Evolutionary conservation across 2,797 vertebrate genomes (phyloP).

Genomic region (Myoxocephalus aenaeus): DNA sequence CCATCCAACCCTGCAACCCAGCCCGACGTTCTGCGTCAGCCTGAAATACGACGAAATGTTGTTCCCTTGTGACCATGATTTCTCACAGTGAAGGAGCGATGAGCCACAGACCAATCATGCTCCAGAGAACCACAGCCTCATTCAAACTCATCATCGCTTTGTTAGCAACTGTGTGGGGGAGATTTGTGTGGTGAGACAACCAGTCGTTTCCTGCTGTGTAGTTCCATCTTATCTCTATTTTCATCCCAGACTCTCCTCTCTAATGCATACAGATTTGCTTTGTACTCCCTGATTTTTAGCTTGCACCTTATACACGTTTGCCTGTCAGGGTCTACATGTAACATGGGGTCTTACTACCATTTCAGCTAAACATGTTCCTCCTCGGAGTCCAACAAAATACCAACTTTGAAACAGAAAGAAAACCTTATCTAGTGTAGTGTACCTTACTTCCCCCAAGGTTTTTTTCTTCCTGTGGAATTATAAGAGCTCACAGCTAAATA

Average conservation of each 20-base stretch:
- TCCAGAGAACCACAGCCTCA: constrained; percentile 54
- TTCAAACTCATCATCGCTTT: constrained; percentile 71
- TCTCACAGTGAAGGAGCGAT: constrained; percentile 53
- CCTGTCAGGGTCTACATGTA: constrained; percentile 5
- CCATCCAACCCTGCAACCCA: constrained; percentile 21
- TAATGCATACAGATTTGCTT: not conserved
- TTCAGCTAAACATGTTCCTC: constrained; percentile 36
- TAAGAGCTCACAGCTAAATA: constrained; percentile 82
- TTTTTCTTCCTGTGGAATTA: constrained; percentile 59
- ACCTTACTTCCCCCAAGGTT: constrained; percentile 10
- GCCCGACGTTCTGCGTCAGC: constrained; percentile 20
- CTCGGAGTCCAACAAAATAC: constrained; percentile 37
- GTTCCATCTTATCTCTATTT: constrained; percentile 30
- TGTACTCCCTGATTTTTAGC: not conserved
- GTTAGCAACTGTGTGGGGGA: constrained; percentile 54
- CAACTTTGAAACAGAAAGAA: constrained; percentile 37
- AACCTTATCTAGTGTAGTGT: constrained; percentile 37
- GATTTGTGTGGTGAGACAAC: constrained; percentile 55
- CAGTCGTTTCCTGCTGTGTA: constrained; percentile 35
- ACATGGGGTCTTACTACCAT: constrained; percentile 9
- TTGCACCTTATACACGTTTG: constrained; percentile 22
- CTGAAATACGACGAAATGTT: constrained; percentile 60
- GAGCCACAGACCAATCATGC: constrained; percentile 60
- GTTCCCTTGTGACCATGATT: constrained; percentile 50
- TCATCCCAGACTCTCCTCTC: constrained; percentile 1